Base-by-base conservation (phyloP, 1,140 invertebrate genomes). In the Cepaea nemoralis region DNA sequence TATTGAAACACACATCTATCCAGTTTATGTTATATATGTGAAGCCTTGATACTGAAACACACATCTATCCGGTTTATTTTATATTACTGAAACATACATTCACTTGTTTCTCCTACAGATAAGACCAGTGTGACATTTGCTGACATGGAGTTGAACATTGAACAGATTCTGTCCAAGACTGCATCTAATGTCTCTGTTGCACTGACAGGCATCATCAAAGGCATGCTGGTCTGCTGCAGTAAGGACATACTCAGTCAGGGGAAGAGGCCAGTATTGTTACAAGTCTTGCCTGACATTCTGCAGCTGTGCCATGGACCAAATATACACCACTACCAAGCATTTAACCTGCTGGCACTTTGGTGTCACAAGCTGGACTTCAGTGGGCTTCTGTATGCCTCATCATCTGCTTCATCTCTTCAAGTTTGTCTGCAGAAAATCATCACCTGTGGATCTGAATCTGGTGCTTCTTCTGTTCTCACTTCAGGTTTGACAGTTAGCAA, bases 261-360 rank as follows among this genome's bases (percentile, higher is more conserved):
- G 10, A 3, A 83, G 31, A 24, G 42, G 27, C 67, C 81, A 5
- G 78, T 78, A 71, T 35, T 83, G 14, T 55, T 76, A 12, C 48
- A 42, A n/a, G 48, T 83, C 0, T 86, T 84, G 67, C 77, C 80
- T 0, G 31, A 78, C 27, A 81, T 85, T 6, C 55, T 79, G 31
- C 40, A 81, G 12, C 77, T 84, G 0, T 89, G 88, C 71, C 73
- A 80, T 55, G 85, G 84, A 19, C 77, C 80, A 37, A 74, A 80
- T 19, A 77, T 80, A 22, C 76, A 87, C 40, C 87, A 86, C 35
- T 89, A 87, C 33, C 84, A 85, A 66, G 82, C 88, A 16, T 88
- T 89, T 55, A 83, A 83, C 33, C 77, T 87, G 24, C 73, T 88
- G 19, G 67, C 81, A 35, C 76, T 85, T 19, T 89, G 87, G 86